Evolutionary conservation across 2,113 vertebrate species (phyloP).

Genomic region (Xiphorhynchus elegans): DNA sequence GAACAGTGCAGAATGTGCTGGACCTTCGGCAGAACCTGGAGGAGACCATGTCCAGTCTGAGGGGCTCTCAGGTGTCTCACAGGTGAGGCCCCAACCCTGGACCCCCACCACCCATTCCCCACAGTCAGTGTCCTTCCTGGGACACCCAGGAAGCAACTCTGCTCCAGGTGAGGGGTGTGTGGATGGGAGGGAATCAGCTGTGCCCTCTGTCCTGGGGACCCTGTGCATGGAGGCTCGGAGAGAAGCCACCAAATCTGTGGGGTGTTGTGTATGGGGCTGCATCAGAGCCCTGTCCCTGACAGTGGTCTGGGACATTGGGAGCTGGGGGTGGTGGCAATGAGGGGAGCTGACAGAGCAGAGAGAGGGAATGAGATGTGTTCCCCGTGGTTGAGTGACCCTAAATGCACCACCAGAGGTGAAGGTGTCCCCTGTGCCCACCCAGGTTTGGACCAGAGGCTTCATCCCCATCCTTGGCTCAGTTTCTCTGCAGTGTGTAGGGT

Average conservation of each 20-base stretch:
- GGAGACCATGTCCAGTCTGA: conserved; percentile 95
- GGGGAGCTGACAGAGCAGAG: neutral
- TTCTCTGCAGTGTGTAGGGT: neutral
- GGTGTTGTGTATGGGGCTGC: accelerated
- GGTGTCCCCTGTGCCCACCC: neutral
- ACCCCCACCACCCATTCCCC: neutral
- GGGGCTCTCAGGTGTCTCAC: conserved; percentile 92
- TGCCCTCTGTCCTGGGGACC: neutral
- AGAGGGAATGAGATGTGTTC: neutral
- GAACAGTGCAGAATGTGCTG: conserved; percentile 94
- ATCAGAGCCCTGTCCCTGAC: neutral
- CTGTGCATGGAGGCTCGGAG: neutral
- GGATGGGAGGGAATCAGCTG: neutral
- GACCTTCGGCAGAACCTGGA: conserved; percentile 97
- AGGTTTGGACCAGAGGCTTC: neutral
- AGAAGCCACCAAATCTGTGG: neutral
- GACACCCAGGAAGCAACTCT: accelerated
- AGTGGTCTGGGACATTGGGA: neutral
- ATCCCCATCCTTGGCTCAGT: accelerated
- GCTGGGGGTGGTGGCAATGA: neutral
- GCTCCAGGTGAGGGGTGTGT: neutral
- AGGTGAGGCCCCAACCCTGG: conserved; percentile 72
- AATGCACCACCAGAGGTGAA: neutral
- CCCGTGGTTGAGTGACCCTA: accelerated
- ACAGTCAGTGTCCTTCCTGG: neutral